phyloP scores from a whole-genome alignment of 2,797 vertebrate genomes.

The Pogoniulus pusillus region DNA sequence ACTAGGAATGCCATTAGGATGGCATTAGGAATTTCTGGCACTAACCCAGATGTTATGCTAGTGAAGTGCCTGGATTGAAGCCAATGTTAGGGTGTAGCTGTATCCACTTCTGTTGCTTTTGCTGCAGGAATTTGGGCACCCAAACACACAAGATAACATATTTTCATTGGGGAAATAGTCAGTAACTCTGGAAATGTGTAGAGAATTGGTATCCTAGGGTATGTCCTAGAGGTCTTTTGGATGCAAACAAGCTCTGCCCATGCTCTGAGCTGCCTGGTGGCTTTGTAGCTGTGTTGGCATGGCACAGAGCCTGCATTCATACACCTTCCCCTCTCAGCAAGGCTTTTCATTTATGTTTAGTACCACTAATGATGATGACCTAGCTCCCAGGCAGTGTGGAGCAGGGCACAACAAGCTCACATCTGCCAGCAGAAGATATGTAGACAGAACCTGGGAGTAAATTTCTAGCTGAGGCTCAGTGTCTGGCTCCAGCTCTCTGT shows the following conservation, averaged over 20 bases:
- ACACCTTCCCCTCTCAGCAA: conserved; percentile 5
- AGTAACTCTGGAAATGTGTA: not conserved
- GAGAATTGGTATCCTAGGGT: not conserved
- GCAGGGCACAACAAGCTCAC: not conserved
- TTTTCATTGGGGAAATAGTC: not conserved
- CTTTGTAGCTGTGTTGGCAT: not conserved
- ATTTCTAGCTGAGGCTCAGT: not conserved
- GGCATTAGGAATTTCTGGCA: conserved; percentile 3
- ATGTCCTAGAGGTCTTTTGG: not conserved
- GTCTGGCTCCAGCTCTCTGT: not conserved
- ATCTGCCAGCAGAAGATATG: not conserved
- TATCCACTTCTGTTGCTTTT: not conserved
- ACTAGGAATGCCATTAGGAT: no score
- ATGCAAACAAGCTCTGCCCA: not conserved
- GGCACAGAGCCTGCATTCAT: conserved; percentile 8
- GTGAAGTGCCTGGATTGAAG: conserved; percentile 30
- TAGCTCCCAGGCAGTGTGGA: not conserved
- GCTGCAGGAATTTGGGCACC: not conserved
- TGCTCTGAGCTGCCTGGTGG: not conserved
- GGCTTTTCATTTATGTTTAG: not conserved
- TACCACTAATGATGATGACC: conserved; percentile 2
- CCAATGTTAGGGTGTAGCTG: not conserved
- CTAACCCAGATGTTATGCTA: conserved; percentile 12
- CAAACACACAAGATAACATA: not conserved
- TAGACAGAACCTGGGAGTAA: not conserved